Evolutionary conservation across 2,113 vertebrate genomes (phyloP).

Genomic region (Ceyx margarethae): DNA sequence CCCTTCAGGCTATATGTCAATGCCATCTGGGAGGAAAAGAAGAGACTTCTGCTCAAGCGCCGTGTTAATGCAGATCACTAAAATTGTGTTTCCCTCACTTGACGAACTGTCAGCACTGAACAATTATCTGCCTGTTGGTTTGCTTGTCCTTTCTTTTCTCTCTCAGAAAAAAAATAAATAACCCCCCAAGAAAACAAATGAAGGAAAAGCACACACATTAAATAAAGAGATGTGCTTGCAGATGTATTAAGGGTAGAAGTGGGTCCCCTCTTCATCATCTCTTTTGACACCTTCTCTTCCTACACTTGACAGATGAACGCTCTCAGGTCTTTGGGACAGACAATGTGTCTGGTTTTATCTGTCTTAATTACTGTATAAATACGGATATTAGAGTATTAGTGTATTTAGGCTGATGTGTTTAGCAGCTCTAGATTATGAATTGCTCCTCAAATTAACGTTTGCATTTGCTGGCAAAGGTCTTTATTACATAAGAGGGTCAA

Average conservation of each 20-base stretch:
- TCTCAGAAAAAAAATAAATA: background rate
- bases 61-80: background rate
- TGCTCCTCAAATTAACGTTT: slow-evolving; percentile 48
- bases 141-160: background rate
- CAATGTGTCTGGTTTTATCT: background rate
- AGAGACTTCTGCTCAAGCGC: slow-evolving; percentile 34
- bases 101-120: slow-evolving; percentile 43
- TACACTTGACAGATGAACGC: background rate
- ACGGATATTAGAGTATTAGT: slow-evolving; percentile 10
- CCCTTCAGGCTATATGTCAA: slow-evolving; percentile 59
- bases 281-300: background rate
- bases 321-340: background rate
- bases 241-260: background rate
- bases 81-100: slow-evolving; percentile 28
- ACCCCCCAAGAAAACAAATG: background rate
- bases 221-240: background rate
- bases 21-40: slow-evolving; percentile 54
- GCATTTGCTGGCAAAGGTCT: background rate
- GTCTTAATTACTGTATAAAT: slow-evolving; percentile 38
- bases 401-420: slow-evolving; percentile 38
- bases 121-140: slow-evolving; percentile 29
- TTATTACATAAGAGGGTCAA: slow-evolving; percentile 50
- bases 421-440: slow-evolving; percentile 39
- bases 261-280: background rate
- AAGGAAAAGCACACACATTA: background rate